Evolutionary conservation across 1,140 invertebrate genomes (phyloP).

Genomic region (Drosophila eugracilis): DNA sequence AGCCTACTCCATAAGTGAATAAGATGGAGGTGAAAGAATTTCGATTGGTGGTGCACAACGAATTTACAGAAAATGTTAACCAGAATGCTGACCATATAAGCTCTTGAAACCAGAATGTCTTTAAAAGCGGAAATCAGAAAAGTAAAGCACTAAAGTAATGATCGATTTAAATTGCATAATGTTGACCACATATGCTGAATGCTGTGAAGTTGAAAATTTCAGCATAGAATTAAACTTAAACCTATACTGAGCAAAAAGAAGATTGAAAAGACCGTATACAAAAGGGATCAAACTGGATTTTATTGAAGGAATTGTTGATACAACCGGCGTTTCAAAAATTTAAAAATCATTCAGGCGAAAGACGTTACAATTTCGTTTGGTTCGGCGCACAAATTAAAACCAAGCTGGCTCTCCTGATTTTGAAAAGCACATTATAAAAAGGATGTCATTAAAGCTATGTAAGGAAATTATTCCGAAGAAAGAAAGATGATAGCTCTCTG

Average conservation of each 20-base stretch:
- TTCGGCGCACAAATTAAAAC: background rate
- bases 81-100: background rate
- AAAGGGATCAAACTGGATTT: background rate
- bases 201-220: background rate
- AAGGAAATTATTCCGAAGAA: too few species aligned
- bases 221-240: background rate
- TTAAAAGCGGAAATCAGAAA: constrained; percentile 2
- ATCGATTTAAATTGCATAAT: background rate
- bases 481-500: too few species aligned
- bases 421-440: background rate
- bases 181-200: constrained; percentile 1
- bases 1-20: constrained; percentile 87
- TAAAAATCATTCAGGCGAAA: background rate
- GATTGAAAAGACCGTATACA: background rate
- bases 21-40: constrained; percentile 62
- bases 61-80: constrained; percentile 44
- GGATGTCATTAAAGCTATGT: background rate
- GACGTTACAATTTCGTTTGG: background rate
- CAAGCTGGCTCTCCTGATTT: background rate
- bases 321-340: too few species aligned
- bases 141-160: background rate
- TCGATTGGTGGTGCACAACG: constrained; percentile 28
- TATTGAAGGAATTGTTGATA: background rate
- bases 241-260: background rate
- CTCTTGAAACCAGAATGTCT: background rate